Evolutionary conservation across 2,113 vertebrate species (phyloP), one percentile per base, ranked within the genome.

Genomic region (Naja naja): DNA sequence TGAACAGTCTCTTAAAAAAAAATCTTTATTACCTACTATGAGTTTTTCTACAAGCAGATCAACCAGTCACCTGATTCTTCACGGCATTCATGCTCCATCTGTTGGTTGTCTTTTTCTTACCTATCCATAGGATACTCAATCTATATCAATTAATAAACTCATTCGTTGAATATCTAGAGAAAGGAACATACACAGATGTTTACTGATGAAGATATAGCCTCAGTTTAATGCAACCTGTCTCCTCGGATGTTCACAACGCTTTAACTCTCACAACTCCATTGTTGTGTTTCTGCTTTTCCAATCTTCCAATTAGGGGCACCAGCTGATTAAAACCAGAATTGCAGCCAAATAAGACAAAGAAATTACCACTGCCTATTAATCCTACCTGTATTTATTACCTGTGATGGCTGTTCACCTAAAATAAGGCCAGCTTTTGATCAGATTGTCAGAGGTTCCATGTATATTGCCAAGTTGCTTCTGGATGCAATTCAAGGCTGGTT

Each of bases 111-210:
- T 69, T 87, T 18, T 23, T 18, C 45, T 94, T 22, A 0, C 0
- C 85, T 7, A 85, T 39, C 30, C n/a, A 34, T 34, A 22, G 87
- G 54, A 88, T 88, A 12, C 22, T 30, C 2, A 2, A 3, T n/a
- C 30, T 12, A n/a, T n/a, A 16, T 69, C 64, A 69, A n/a, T 69
- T n/a, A 69, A 69, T 30, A n/a, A n/a, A 69, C 64, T 69, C 64
- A 69, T 69, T 69, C 4, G 4, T 18, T 69, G 16, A 14, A 3
- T 85, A 89, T 91, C 88, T 90, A 22, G 54, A 74, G 6, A 58
- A 49, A 81, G 69, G 53, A 25, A 23, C 23, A 55, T 0, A 0
- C n/a, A 0, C 30, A 0, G 89, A 23, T 69, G 4, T 0, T 53
- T 93, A 10, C 11, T 93, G 56, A 1, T 56, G 43, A 39, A 88